phyloP scores from a whole-genome alignment of 2,113 vertebrate genomes.

The Albula glossodonta region DNA sequence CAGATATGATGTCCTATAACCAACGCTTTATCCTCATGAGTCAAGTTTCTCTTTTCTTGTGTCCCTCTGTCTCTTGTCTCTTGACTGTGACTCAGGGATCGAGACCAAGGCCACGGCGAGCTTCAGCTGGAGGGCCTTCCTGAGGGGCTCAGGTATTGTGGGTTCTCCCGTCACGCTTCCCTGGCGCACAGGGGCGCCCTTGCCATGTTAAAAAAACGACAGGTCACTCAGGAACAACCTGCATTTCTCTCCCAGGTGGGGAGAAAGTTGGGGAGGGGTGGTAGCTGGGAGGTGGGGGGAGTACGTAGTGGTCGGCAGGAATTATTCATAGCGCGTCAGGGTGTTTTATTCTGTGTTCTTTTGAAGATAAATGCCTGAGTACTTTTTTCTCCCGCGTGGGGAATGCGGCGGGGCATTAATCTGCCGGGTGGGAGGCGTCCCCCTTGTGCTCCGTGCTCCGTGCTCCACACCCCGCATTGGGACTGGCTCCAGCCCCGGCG shows the following conservation, averaged over 20 bases:
- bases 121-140: slow-evolving; percentile 82
- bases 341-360: background rate
- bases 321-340: slow-evolving; percentile 13
- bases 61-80: background rate
- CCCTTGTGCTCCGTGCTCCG: background rate
- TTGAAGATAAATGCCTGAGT: slow-evolving; percentile 15
- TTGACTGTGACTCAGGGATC: slow-evolving; percentile 69
- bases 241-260: background rate
- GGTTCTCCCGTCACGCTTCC: background rate
- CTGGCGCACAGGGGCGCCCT: background rate
- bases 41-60: slow-evolving; percentile 18
- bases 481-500: background rate
- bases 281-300: background rate
- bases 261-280: background rate
- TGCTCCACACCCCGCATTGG: background rate
- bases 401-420: background rate
- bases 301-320: too few species aligned
- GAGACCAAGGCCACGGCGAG: slow-evolving; percentile 62
- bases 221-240: slow-evolving; percentile 1
- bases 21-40: background rate
- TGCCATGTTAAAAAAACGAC: background rate
- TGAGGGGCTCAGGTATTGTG: slow-evolving; percentile 78
- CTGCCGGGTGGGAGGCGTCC: background rate
- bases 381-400: slow-evolving; percentile 1
- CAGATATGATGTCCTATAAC: background rate